Conservation (phyloP, 1,140 invertebrate genomes). For the Vollenhovia emeryi region DNA sequence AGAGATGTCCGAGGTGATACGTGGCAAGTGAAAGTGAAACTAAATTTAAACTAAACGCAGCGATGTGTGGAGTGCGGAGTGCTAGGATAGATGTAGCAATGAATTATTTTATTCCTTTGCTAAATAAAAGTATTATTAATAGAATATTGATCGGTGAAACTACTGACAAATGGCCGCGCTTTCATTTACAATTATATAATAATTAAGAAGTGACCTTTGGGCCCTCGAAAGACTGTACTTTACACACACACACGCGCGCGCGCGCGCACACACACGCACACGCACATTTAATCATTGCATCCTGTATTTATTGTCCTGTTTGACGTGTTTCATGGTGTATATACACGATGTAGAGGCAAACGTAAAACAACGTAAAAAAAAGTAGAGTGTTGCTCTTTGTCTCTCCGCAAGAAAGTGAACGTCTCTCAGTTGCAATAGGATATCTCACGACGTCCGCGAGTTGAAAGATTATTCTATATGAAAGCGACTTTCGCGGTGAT, state of each 20-base stretch:
- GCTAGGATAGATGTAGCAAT: slow-evolving; percentile 10
- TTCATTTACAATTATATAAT: neutral
- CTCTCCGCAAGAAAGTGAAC: neutral
- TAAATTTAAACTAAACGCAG: slow-evolving; percentile 40
- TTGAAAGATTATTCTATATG: neutral
- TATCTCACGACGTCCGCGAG: neutral
- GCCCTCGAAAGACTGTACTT: neutral
- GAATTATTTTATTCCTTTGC: slow-evolving; percentile 1
- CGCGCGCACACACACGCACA: no score
- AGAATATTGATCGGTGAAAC: neutral
- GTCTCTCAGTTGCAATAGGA: neutral
- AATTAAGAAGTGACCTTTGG: neutral
- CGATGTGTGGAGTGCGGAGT: neutral
- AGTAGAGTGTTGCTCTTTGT: neutral
- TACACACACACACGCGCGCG: neutral
- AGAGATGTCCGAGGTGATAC: slow-evolving; percentile 2
- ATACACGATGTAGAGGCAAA: no score
- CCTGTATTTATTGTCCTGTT: slow-evolving; percentile 13
- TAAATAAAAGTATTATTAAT: slow-evolving; percentile 13
- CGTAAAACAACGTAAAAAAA: slow-evolving; percentile 9
- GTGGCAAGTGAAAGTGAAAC: slow-evolving; percentile 1
- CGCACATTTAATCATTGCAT: no score
- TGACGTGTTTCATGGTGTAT: slow-evolving; percentile 9
- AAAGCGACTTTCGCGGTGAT: slow-evolving; percentile 31
- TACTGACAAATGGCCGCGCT: neutral